Conservation (phyloP, 2,113 vertebrate species). For the Anser cygnoides region DNA sequence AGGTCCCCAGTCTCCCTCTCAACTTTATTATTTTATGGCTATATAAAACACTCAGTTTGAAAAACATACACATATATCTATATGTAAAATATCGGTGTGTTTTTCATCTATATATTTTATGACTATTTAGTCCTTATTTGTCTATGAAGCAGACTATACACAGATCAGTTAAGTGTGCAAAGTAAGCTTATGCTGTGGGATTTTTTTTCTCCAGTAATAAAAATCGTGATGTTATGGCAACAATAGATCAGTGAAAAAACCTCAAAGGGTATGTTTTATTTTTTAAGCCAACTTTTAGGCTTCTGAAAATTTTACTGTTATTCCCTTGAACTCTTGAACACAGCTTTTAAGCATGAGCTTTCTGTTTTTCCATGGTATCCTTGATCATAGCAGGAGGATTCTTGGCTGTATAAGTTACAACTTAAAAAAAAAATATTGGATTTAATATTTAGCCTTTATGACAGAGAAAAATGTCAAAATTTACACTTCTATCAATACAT, state of each 20-base stretch:
- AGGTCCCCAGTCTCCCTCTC: neutral
- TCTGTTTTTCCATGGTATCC: slow-evolving; percentile 5
- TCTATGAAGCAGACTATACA: neutral
- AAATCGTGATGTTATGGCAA: neutral
- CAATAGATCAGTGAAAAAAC: neutral
- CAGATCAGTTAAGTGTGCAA: neutral
- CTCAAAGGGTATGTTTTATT: neutral
- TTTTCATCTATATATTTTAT: slow-evolving; percentile 2
- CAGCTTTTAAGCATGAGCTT: neutral
- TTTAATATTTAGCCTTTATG: slow-evolving; percentile 4
- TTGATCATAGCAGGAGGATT: neutral
- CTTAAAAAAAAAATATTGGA: neutral
- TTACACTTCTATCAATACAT: neutral
- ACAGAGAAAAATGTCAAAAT: neutral
- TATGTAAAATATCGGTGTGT: neutral
- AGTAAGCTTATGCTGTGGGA: neutral
- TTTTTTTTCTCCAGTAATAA: neutral
- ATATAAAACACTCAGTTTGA: neutral
- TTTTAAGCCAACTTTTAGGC: neutral
- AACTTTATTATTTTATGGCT: neutral
- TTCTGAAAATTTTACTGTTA: neutral
- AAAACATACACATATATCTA: neutral
- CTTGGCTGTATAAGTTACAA: neutral
- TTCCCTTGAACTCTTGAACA: neutral
- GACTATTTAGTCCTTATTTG: neutral